These are phyloP conservation scores for Malthinus flaveolus DNA, from an alignment of 2,888 invertebrate genomes.

Conservation along the genomic window DNA sequence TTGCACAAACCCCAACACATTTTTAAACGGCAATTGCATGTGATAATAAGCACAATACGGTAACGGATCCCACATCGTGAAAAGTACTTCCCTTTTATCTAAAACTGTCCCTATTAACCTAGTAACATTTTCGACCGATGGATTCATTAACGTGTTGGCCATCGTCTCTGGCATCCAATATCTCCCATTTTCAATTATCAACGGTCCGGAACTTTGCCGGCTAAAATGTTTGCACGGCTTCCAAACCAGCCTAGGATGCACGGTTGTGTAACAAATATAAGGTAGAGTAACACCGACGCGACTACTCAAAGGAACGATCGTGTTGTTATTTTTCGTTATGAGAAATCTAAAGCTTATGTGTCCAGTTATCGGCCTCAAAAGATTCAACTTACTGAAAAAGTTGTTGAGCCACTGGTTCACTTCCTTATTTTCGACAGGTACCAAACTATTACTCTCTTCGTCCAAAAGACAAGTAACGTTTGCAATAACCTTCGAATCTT, in stretches of 20 bases:
- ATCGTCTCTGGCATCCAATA: slow-evolving; percentile 66
- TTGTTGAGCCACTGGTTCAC: slow-evolving; percentile 73
- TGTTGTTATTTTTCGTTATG: slow-evolving; percentile 60
- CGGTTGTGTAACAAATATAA: slow-evolving; percentile 76
- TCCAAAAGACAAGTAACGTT: slow-evolving; percentile 81
- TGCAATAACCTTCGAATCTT: slow-evolving; percentile 75
- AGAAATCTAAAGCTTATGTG: slow-evolving; percentile 80
- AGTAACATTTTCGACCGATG: slow-evolving; percentile 58
- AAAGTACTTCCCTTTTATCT: slow-evolving; percentile 79
- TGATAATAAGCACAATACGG: slow-evolving; percentile 87
- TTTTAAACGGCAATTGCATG: slow-evolving; percentile 71
- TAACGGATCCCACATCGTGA: slow-evolving; percentile 82
- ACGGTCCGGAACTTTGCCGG: slow-evolving; percentile 58
- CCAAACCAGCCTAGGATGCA: slow-evolving; percentile 67
- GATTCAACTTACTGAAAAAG: slow-evolving; percentile 68
- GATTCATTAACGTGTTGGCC: slow-evolving; percentile 54
- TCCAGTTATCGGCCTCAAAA: slow-evolving; percentile 71
- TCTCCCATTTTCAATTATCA: slow-evolving; percentile 56
- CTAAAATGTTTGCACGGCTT: slow-evolving; percentile 66
- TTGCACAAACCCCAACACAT: slow-evolving; percentile 60
- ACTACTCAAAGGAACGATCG: slow-evolving; percentile 68
- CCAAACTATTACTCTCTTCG: slow-evolving; percentile 65
- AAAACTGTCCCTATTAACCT: slow-evolving; percentile 69
- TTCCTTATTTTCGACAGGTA: slow-evolving; percentile 69
- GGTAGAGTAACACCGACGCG: slow-evolving; percentile 79